Evolutionary conservation across 2,888 invertebrate genomes (phyloP).

Genomic region (Oscheius sp.): DNA sequence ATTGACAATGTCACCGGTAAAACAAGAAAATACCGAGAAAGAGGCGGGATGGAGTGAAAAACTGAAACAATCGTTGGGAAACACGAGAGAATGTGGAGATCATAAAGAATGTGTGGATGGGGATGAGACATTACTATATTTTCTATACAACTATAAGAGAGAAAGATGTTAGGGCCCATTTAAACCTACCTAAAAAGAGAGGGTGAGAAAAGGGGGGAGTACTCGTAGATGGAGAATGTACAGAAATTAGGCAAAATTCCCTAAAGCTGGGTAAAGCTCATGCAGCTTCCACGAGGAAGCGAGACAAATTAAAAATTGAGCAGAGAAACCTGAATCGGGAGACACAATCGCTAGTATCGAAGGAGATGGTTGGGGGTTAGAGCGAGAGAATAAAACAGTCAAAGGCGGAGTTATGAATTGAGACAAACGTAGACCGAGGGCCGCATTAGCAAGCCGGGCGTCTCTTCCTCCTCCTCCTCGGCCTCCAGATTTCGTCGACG

Average conservation of each 20-base stretch:
- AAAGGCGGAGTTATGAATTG: not conserved
- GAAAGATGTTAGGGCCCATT: not conserved
- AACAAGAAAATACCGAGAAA: too few species aligned
- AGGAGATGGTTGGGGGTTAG: not conserved
- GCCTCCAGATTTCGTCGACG: conserved; percentile 12
- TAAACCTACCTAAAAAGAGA: not conserved
- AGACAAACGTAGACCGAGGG: conserved; percentile 11
- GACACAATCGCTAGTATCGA: not conserved
- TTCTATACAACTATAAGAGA: not conserved
- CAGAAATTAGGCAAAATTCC: conserved; percentile 21
- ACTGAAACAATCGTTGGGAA: too few species aligned
- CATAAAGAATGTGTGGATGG: too few species aligned
- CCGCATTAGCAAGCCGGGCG: conserved; percentile 37
- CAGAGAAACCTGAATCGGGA: conserved; percentile 30
- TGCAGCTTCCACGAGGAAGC: not conserved
- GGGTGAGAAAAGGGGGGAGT: not conserved
- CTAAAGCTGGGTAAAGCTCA: conserved; percentile 36
- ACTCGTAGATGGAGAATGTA: conserved; percentile 24
- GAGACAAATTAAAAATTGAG: conserved; percentile 39
- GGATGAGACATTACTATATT: too few species aligned
- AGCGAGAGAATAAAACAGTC: not conserved
- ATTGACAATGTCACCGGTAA: too few species aligned
- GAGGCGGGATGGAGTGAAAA: too few species aligned
- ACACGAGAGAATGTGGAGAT: too few species aligned
- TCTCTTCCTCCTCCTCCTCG: conserved; percentile 28